Base-by-base conservation (phyloP, 2,888 invertebrate species). In the Apodemia hepburni region DNA sequence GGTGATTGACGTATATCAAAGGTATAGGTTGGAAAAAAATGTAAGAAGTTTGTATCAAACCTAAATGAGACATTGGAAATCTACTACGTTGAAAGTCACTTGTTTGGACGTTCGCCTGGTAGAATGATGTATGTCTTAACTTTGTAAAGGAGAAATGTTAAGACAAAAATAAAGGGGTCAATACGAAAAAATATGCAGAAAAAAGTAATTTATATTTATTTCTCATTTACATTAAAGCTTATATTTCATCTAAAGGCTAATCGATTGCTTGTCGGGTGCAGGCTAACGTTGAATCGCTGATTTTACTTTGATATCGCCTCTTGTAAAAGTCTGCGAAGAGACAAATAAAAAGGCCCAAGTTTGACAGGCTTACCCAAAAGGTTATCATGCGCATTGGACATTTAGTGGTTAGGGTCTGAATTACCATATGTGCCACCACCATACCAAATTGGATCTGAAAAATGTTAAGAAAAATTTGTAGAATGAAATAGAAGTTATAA, bases 401-500 rank as follows among this genome's bases (percentile, higher is more conserved):
- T 17, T 72, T 63, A 0, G 76, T 69, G 0, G 71, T 73, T 62
- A 70, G 73, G 0, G 74, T 71, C 59, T 77, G 79, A 9, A 77
- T 62, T 8, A 73, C 62, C 15, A 79, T 64, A 59, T 79, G 77
- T 2, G 61, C 58, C 58, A 74, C 71, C 4, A 74, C 70, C 15
- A 77, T 51, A 15, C 75, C 62, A 61, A 79, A 79, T 64, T 80
- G 79, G 12, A 73, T 62, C 79, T 79, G 76, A 35, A 75, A 75
- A 45, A 60, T 33, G 5, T 33, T 7, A 27, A 4, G 2, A 3
- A n/a, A 60, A 27, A 60, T 35, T 11, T 38, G 2, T 38, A 11
- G 11, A 38, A 38, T 38, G 11, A 11, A 38, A 38, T 11, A 11
- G 11, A 35, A 35, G 9, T 8, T 35, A 8, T 35, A 6, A 35